These are phyloP conservation scores for Matsumurasca onukii DNA, from an alignment of 1,140 invertebrate species.

Conservation along the genomic window DNA sequence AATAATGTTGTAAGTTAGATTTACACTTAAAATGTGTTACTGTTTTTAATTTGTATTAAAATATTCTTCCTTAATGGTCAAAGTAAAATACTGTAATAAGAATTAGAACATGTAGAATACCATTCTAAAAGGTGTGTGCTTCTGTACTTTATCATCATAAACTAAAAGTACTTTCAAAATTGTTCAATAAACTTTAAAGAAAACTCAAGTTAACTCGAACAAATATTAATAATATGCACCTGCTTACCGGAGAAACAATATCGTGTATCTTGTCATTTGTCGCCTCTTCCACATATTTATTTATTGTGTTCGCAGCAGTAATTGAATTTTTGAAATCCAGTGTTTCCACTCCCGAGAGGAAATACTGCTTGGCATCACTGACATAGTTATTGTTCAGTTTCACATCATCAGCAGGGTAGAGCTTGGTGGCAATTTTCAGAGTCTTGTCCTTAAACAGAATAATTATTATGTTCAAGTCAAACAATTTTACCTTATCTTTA, in stretches of 20 bases:
- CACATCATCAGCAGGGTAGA: conserved; percentile 57
- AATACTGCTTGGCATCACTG: conserved; percentile 50
- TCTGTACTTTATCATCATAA: too few relatives aligned
- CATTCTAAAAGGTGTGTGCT: too few relatives aligned
- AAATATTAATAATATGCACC: background rate
- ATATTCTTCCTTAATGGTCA: too few relatives aligned
- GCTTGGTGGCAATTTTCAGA: conserved; percentile 61
- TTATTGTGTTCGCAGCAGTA: conserved; percentile 56
- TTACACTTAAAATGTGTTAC: too few relatives aligned
- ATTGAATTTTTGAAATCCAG: conserved; percentile 55
- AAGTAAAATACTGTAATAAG: too few relatives aligned
- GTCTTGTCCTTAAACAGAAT: conserved; percentile 44
- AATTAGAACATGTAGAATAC: too few relatives aligned
- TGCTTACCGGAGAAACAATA: conserved; percentile 55
- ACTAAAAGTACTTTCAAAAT: too few relatives aligned
- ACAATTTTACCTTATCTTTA: background rate
- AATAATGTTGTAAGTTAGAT: too few relatives aligned
- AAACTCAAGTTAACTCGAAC: background rate
- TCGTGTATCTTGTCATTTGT: conserved; percentile 73
- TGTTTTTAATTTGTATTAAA: too few relatives aligned
- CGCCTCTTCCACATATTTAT: conserved; percentile 68
- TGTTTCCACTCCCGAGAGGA: conserved; percentile 53
- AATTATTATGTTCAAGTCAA: conserved; percentile 29
- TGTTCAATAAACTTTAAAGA: too few relatives aligned
- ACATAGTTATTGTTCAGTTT: conserved; percentile 53